phyloP scores from a whole-genome alignment of 2,888 invertebrate species.

The Epinotia nisella region DNA sequence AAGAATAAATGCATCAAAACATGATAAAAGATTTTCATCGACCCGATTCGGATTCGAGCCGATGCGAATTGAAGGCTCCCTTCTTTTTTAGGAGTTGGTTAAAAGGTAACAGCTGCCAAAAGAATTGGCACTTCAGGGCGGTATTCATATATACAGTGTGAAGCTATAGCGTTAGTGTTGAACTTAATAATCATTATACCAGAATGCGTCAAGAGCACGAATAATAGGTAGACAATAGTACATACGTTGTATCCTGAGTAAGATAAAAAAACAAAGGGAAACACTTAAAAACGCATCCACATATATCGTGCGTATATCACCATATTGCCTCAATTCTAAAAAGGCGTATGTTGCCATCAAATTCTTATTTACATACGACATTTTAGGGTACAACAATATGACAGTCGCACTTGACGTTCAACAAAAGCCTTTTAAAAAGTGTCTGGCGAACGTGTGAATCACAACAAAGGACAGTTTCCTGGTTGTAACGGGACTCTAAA shows the following conservation, averaged over 20 bases:
- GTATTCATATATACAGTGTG: too few relatives aligned
- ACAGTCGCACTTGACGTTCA: conserved; percentile 68
- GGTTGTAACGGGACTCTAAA: conserved; percentile 30
- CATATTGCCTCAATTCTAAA: not conserved
- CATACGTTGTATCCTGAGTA: conserved; percentile 18
- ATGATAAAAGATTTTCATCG: too few relatives aligned
- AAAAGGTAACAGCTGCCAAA: too few relatives aligned
- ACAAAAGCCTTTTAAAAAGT: conserved; percentile 78
- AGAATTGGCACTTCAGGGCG: too few relatives aligned
- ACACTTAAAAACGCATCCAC: conserved; percentile 46
- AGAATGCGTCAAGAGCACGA: not conserved
- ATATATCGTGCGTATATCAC: conserved; percentile 35
- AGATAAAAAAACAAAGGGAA: conserved; percentile 44
- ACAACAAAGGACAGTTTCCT: conserved; percentile 65
- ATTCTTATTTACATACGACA: not conserved
- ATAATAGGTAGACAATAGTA: not conserved
- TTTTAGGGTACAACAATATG: conserved; percentile 37
- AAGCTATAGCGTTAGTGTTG: too few relatives aligned
- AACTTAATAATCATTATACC: not conserved
- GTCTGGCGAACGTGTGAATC: conserved; percentile 75
- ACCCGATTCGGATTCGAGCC: too few relatives aligned
- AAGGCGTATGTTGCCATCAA: not conserved
- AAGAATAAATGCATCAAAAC: too few relatives aligned
- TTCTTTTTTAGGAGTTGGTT: too few relatives aligned
- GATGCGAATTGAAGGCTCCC: too few relatives aligned